These are phyloP conservation scores for Creontiades dilutus DNA, from an alignment of 2,888 invertebrate species.

Conservation along the genomic window DNA sequence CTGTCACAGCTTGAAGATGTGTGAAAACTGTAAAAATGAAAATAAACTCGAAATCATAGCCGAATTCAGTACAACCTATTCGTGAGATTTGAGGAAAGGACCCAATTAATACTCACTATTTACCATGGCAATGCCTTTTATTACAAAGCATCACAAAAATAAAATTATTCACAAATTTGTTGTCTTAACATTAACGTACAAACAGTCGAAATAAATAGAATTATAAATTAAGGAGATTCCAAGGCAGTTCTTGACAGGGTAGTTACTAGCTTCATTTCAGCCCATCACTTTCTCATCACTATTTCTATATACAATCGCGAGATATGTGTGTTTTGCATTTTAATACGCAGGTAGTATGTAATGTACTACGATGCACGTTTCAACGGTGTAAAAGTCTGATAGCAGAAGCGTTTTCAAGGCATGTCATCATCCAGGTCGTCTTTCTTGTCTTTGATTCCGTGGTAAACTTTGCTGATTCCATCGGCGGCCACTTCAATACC, in stretches of 20 bases:
- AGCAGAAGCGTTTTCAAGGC: slow-evolving; percentile 53
- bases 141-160: slow-evolving; percentile 22
- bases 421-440: slow-evolving; percentile 70
- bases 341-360: too few relatives aligned
- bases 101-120: too few relatives aligned
- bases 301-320: too few relatives aligned
- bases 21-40: too few relatives aligned
- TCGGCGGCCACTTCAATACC: slow-evolving; percentile 86
- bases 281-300: neutral
- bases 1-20: too few relatives aligned
- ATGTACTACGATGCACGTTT: too few relatives aligned
- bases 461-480: slow-evolving; percentile 85
- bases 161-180: neutral
- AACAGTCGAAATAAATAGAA: slow-evolving; percentile 13
- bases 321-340: too few relatives aligned
- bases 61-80: too few relatives aligned
- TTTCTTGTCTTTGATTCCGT: slow-evolving; percentile 79
- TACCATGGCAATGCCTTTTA: neutral
- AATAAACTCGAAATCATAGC: too few relatives aligned
- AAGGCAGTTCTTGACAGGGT: neutral
- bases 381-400: too few relatives aligned
- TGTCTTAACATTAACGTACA: neutral
- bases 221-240: neutral
- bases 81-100: too few relatives aligned
- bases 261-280: neutral